A percentile compares a stretch with the other conserved stretches of the same genome.
Conservation (phyloP, 2,113 vertebrate genomes). For the Climacteris rufus region DNA sequence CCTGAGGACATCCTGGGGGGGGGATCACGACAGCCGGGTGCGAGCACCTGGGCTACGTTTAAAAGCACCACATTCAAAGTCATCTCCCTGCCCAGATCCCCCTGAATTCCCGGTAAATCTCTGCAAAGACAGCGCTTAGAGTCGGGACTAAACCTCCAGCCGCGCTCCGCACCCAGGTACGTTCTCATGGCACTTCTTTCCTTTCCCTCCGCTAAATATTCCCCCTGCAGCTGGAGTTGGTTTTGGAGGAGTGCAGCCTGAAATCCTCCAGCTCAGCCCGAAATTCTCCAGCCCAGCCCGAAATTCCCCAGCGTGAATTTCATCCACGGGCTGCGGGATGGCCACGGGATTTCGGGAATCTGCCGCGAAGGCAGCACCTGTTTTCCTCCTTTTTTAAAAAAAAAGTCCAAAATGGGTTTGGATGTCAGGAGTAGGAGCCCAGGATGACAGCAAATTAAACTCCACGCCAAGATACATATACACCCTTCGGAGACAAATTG, state of each 20-base stretch:
- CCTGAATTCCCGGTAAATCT: background rate
- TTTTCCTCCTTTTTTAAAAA: background rate
- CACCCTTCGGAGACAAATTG: background rate
- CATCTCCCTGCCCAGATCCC: background rate
- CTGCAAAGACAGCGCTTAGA: background rate
- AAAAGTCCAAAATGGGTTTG: background rate
- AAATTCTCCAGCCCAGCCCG: too few relatives aligned
- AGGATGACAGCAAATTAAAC: background rate
- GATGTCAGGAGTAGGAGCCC: background rate
- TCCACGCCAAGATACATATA: background rate
- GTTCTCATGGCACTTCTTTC: background rate
- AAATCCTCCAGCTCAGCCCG: too few relatives aligned
- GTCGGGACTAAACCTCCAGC: background rate
- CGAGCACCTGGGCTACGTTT: background rate
- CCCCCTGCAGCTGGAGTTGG: too few relatives aligned
- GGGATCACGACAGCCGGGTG: background rate
- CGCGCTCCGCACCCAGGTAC: background rate
- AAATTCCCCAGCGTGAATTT: too few relatives aligned
- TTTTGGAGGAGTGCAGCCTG: too few relatives aligned
- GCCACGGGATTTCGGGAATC: accelerated
- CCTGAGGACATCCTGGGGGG: slow-evolving; percentile 11
- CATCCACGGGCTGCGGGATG: background rate
- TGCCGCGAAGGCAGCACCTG: background rate
- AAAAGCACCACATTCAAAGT: background rate
- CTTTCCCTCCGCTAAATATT: background rate